phyloP scores from a whole-genome alignment of 1,140 invertebrate genomes.

The Bombus consobrinus region DNA sequence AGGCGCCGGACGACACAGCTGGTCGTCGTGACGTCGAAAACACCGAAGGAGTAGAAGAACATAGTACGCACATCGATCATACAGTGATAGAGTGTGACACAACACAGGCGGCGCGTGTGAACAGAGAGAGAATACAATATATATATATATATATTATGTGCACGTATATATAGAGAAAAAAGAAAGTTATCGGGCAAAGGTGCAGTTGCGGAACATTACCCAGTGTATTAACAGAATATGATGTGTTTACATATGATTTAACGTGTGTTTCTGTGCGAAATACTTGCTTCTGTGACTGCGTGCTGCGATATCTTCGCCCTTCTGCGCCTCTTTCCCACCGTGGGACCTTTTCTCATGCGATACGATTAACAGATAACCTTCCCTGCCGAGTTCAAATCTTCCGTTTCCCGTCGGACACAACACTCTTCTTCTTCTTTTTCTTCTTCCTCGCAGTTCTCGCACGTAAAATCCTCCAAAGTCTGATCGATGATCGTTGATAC shows the following conservation, averaged over 20 bases:
- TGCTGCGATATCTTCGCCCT: constrained; percentile 24
- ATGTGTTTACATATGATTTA: not conserved
- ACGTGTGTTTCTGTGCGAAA: constrained; percentile 16
- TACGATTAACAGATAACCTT: constrained; percentile 12
- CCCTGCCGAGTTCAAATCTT: not conserved
- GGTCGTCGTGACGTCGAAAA: not conserved
- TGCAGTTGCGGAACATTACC: constrained; percentile 24
- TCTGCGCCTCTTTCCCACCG: not conserved
- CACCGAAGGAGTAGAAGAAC: not conserved
- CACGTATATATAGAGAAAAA: not conserved
- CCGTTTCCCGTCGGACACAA: constrained; percentile 11
- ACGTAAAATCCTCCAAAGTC: not conserved
- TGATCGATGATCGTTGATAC: not conserved
- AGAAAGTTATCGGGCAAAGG: constrained; percentile 7
- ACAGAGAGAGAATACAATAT: constrained; percentile 18
- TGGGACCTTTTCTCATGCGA: constrained; percentile 16
- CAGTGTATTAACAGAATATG: not conserved
- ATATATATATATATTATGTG: constrained; percentile 8
- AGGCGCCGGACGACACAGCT: not conserved
- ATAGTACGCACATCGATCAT: constrained; percentile 42
- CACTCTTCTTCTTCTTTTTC: not conserved
- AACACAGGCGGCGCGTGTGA: constrained; percentile 36
- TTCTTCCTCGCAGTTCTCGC: too few species aligned
- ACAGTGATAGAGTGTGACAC: constrained; percentile 29
- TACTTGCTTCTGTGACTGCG: constrained; percentile 40